phyloP scores from a whole-genome alignment of 2,113 vertebrate species.

The Motacilla alba region DNA sequence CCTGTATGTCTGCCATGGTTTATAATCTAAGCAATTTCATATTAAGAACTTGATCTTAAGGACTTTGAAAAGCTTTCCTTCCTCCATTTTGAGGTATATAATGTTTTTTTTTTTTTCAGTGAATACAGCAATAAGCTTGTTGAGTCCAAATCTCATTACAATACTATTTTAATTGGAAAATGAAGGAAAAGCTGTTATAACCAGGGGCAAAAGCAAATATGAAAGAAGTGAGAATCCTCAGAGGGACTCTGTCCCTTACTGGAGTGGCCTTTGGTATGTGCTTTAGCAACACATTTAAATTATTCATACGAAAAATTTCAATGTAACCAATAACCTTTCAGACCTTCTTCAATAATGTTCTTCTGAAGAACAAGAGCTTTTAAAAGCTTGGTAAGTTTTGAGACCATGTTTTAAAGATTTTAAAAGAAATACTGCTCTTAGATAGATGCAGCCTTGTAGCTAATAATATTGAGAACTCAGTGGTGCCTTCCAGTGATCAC shows the following conservation, averaged over 20 bases:
- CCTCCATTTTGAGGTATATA: background rate
- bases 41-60: background rate
- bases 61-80: background rate
- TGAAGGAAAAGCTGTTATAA: slow-evolving; percentile 21
- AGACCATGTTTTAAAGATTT: background rate
- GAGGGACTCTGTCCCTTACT: background rate
- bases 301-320: background rate
- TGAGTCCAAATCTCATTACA: background rate
- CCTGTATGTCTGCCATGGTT: background rate
- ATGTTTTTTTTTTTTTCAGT: background rate
- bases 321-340: background rate
- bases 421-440: background rate
- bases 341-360: background rate
- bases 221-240: background rate
- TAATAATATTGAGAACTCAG: background rate
- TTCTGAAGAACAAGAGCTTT: background rate
- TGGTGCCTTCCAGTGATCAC: background rate
- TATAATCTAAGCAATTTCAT: background rate
- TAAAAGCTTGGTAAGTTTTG: background rate
- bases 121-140: background rate
- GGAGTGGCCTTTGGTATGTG: background rate
- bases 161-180: slow-evolving; percentile 51
- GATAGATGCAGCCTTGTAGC: background rate
- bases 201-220: background rate
- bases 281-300: background rate